Evolutionary conservation across 2,888 invertebrate genomes (phyloP).

Genomic region (Chydorus sphaericus): DNA sequence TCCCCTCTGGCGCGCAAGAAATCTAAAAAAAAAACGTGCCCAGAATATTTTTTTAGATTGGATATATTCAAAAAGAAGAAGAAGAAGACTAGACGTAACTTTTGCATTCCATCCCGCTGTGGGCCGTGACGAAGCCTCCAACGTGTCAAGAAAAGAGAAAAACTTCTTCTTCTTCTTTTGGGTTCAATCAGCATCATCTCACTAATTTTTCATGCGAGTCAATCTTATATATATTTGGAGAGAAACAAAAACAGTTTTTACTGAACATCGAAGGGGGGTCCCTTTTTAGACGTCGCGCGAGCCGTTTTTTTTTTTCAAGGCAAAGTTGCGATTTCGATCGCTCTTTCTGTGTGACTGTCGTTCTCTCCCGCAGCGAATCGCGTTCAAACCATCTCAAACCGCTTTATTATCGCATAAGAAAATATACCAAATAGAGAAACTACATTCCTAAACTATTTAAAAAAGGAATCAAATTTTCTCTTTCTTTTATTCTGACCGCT

Average conservation of each 20-base stretch:
- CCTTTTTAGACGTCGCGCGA: neutral
- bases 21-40: neutral
- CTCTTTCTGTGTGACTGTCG: too few species aligned
- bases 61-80: neutral
- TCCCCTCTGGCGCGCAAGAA: neutral
- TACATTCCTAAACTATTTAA: too few species aligned
- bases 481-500: too few species aligned
- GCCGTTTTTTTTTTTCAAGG: too few species aligned
- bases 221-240: neutral
- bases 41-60: neutral
- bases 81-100: neutral
- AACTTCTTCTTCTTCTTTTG: neutral
- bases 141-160: neutral
- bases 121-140: neutral
- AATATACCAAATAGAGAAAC: too few species aligned
- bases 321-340: constrained; percentile 6
- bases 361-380: too few species aligned
- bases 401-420: too few species aligned
- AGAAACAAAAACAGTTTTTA: too few species aligned
- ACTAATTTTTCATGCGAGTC: constrained; percentile 6
- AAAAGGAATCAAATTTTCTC: too few species aligned
- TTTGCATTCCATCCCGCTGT: constrained; percentile 6
- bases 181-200: constrained; percentile 3
- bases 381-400: too few species aligned
- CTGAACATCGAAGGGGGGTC: neutral